A percentile compares a stretch with the other conserved stretches of the same genome.
phyloP scores from a whole-genome alignment of 2,888 invertebrate species.

The Trachelus tabidus region DNA sequence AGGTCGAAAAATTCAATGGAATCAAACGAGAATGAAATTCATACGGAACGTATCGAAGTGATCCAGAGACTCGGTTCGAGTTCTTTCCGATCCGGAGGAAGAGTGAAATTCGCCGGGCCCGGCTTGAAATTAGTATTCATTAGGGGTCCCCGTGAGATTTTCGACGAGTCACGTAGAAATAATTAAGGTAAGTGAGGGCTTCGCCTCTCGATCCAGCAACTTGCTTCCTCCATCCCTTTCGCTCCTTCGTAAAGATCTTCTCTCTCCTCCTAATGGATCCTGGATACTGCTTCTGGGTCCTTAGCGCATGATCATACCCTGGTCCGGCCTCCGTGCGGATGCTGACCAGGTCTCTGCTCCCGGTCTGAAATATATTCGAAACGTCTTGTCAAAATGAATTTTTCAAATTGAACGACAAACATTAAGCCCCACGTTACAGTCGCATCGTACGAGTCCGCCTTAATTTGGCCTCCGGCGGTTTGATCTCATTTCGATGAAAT shows the following conservation, averaged over 20 bases:
- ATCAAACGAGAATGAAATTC: not conserved
- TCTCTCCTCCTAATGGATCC: not conserved
- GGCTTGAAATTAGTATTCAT: constrained; percentile 55
- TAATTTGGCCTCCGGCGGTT: constrained; percentile 28
- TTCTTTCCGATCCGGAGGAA: not conserved
- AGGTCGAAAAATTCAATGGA: not conserved
- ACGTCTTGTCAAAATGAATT: not conserved
- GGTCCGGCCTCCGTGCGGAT: not conserved
- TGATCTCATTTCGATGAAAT: constrained; percentile 47
- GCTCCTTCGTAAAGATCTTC: constrained; percentile 6
- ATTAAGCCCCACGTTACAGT: not conserved
- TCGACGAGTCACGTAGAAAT: constrained; percentile 63
- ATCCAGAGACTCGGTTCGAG: not conserved
- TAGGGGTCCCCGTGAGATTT: constrained; percentile 54
- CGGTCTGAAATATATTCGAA: not conserved
- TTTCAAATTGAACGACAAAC: not conserved
- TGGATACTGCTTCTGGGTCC: not conserved
- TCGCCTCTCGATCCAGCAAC: constrained; percentile 34
- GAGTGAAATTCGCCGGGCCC: constrained; percentile 17
- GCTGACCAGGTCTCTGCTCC: not conserved
- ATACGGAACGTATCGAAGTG: not conserved
- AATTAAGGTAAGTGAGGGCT: constrained; percentile 63
- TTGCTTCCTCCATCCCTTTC: constrained; percentile 22
- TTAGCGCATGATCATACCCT: not conserved
- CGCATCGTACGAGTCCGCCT: not conserved